Evolutionary conservation across 2,888 invertebrate genomes (phyloP), one percentile per base, ranked within the genome.

Genomic region (Nomada ferruginata): DNA sequence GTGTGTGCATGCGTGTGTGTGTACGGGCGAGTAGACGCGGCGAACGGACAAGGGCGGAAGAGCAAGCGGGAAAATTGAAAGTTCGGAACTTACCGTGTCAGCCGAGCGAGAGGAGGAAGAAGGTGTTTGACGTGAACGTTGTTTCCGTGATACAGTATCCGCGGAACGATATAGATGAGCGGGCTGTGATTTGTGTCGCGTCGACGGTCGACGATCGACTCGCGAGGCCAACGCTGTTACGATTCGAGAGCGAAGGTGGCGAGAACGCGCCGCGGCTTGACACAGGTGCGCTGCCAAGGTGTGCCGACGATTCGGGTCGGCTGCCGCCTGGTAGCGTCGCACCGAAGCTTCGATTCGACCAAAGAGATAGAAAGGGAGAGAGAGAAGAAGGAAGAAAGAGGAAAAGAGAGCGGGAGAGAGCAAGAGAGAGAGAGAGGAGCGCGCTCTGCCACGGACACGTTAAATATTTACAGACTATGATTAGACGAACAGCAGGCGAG

Each of bases 251-350:
- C 88, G 89, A 86, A 86, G 88, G 74, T 84, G 83, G 85, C 86
- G 83, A 85, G 84, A 84, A 83, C 86, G 88, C 85, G 85, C 80
- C 85, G 87, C 87, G 89, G 90, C 92, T 92, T 92, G 92, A 92
- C 92, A 92, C 92, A 92, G 92, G 91, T 91, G 91, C 87, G 89
- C 86, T 86, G 87, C 87, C 89, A 89, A 89, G 88, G 86, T 89
- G 81, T 73, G 78, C 55, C 80, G 79, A 72, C 76, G 82, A 84
- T 79, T 84, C 89, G 76, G 68, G 69, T 59, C 82, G 83, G 85
- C 88, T 90, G 92, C 92, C 92, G 91, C 89, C 93, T 93, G 87
- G 91, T 91, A 90, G 91, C 90, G 87, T 77, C 68, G 76, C 61
- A 29, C 81, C 85, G 90, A 92, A 91, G 85, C 90, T 89, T 83